Evolutionary conservation across 2,797 vertebrate genomes (phyloP).

Genomic region (Sebastes hubbsi): DNA sequence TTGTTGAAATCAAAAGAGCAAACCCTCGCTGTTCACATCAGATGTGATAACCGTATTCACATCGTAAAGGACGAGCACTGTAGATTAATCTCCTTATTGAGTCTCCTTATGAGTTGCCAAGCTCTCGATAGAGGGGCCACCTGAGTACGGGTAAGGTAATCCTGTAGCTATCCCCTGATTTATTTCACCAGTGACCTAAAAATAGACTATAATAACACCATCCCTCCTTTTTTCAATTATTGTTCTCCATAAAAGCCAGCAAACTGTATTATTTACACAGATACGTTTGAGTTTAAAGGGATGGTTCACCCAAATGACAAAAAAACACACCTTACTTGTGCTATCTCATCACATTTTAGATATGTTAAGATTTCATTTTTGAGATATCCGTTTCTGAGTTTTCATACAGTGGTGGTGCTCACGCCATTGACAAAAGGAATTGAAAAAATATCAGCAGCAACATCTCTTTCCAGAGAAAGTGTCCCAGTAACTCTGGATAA

Average conservation of each 20-base stretch:
- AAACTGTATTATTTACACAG: background rate
- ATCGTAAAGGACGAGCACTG: background rate
- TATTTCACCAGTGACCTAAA: background rate
- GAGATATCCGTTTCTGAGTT: background rate
- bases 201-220: background rate
- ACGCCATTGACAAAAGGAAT: background rate
- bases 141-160: conserved; percentile 1
- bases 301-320: background rate
- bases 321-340: background rate
- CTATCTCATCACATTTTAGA: background rate
- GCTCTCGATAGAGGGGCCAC: background rate
- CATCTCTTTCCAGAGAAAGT: background rate
- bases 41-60: conserved; percentile 27
- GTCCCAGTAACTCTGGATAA: conserved; percentile 10
- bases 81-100: conserved; percentile 4
- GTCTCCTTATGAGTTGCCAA: background rate
- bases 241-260: background rate
- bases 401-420: background rate
- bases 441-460: background rate
- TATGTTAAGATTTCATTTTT: background rate
- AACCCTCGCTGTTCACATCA: conserved; percentile 26
- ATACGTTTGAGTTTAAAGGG: background rate
- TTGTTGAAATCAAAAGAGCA: conserved; percentile 43
- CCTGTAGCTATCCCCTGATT: background rate
- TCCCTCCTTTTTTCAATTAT: background rate